These are phyloP conservation scores for Tadarida brasiliensis DNA, from an alignment of 2,797 vertebrate species.

Conservation along the genomic window DNA sequence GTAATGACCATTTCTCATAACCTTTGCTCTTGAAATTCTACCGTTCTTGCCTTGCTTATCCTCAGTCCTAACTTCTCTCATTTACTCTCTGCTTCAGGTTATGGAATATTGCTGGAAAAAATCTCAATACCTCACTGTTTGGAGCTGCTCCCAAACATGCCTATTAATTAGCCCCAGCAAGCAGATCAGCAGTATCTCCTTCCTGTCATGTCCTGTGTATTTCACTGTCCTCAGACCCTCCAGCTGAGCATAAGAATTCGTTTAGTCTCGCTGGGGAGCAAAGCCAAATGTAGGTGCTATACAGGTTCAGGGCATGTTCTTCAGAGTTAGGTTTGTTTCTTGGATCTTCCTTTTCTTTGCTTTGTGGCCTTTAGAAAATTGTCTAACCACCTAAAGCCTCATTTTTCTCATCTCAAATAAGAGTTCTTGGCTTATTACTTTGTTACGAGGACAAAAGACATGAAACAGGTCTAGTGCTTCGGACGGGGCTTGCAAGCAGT, in stretches of 20 bases:
- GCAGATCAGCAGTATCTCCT: not conserved
- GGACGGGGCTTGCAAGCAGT: not conserved
- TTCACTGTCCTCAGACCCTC: not conserved
- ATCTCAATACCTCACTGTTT: not conserved
- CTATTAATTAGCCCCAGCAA: slow-evolving; percentile 49
- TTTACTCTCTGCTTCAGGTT: not conserved
- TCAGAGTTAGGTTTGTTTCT: not conserved
- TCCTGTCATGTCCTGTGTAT: not conserved
- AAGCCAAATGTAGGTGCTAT: not conserved
- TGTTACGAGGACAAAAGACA: not conserved
- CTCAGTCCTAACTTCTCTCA: not conserved
- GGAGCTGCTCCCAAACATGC: not conserved
- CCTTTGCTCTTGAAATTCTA: not conserved
- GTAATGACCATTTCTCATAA: not conserved
- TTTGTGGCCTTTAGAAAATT: not conserved
- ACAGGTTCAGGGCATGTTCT: not conserved
- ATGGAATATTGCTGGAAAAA: not conserved
- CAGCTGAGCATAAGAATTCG: not conserved
- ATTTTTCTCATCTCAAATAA: not conserved
- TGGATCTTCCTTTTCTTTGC: not conserved
- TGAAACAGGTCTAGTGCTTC: not conserved
- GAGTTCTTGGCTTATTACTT: not conserved
- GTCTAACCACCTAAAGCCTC: not conserved
- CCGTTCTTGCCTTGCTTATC: not conserved
- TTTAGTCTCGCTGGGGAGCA: not conserved